Conservation (phyloP, 2,113 vertebrate genomes). For the Onychostoma macrolepis region DNA sequence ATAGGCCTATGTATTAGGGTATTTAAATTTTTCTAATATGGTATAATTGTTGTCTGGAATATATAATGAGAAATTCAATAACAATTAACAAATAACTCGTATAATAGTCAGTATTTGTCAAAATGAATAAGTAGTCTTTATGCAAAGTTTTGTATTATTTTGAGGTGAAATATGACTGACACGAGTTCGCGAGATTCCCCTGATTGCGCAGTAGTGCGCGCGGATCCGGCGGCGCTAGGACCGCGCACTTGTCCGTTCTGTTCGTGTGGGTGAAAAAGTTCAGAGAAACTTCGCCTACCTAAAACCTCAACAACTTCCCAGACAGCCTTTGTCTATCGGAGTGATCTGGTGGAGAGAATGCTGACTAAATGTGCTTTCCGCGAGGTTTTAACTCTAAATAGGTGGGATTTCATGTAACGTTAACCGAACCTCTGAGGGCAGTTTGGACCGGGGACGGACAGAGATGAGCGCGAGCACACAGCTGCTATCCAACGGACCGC, state of each 20-base stretch:
- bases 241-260: conserved; percentile 54
- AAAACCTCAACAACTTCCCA: conserved; percentile 21
- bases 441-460: conserved; percentile 24
- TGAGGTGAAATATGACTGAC: background rate
- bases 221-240: conserved; percentile 67
- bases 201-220: background rate
- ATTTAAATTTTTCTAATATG: too few species aligned
- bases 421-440: conserved; percentile 3
- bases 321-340: background rate
- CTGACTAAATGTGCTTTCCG: conserved; percentile 15
- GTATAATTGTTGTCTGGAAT: background rate
- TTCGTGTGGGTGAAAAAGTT: conserved; percentile 37
- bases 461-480: conserved; percentile 36
- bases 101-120: background rate
- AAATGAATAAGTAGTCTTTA: background rate
- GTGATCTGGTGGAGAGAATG: conserved; percentile 3
- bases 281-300: conserved; percentile 43
- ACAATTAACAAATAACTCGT: background rate
- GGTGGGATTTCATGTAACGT: conserved; percentile 14
- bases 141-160: background rate
- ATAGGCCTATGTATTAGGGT: too few species aligned
- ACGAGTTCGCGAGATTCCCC: background rate
- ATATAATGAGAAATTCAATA: background rate
- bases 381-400: background rate
- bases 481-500: conserved; percentile 35